Conservation (phyloP, 2,888 invertebrate genomes). For the Terebella lapidaria region DNA sequence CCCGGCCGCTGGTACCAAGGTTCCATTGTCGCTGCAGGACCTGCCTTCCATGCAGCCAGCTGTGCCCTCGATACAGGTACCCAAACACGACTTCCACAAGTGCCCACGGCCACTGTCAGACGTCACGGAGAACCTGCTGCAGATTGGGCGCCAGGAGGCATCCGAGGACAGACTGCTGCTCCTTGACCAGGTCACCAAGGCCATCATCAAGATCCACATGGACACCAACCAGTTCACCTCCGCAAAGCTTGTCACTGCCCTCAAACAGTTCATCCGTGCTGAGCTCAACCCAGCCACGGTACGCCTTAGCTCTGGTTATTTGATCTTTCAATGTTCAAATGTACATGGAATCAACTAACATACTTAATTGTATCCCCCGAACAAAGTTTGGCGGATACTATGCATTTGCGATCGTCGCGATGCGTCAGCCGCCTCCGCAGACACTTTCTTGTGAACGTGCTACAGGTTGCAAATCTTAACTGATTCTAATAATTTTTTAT, state of each 20-base stretch:
- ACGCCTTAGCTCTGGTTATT: not conserved
- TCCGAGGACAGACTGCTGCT: constrained; percentile 16
- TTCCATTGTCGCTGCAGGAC: not conserved
- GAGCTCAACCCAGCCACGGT: not conserved
- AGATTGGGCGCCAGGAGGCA: not conserved
- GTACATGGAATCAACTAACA: too few species aligned
- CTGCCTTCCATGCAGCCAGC: not conserved
- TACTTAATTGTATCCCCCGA: too few species aligned
- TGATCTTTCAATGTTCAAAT: too few species aligned
- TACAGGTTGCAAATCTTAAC: too few species aligned
- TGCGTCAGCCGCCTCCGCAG: too few species aligned
- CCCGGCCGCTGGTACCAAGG: not conserved
- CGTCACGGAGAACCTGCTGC: not conserved
- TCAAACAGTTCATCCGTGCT: not conserved
- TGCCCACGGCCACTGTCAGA: not conserved
- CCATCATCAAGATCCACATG: constrained; percentile 71
- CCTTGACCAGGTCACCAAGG: constrained; percentile 19
- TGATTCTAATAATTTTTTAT: too few species aligned
- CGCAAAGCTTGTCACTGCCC: not conserved
- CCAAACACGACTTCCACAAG: not conserved
- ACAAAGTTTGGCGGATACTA: too few species aligned
- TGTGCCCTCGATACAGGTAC: not conserved
- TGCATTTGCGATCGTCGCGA: too few species aligned
- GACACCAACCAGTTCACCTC: constrained; percentile 91
- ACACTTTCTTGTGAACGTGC: too few species aligned